Conservation (phyloP, 2,113 vertebrate species). For the Neolamprologus fasciatus region DNA sequence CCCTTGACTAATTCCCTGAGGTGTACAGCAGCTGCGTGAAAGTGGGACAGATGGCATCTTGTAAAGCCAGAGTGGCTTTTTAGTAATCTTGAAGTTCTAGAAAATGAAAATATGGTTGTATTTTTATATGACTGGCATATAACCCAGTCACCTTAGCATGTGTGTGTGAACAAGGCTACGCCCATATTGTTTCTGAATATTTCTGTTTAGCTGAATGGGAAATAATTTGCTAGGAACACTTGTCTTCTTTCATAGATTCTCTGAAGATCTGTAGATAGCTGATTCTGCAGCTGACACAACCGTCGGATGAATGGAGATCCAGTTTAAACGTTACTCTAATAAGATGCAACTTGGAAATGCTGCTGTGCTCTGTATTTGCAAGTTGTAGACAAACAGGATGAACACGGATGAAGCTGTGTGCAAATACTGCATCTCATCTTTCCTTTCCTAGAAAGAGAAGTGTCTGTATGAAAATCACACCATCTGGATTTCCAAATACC, state of each 20-base stretch:
- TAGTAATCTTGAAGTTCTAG: neutral
- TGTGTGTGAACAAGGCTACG: neutral
- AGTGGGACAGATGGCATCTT: neutral
- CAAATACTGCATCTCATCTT: neutral
- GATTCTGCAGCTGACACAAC: neutral
- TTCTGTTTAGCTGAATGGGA: neutral
- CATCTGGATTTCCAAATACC: neutral
- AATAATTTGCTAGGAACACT: neutral
- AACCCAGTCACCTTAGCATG: neutral
- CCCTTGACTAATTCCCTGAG: neutral
- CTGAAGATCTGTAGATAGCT: neutral
- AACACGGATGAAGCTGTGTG: neutral
- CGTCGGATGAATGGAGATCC: neutral
- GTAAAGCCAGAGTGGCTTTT: neutral
- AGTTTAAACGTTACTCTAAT: accelerated
- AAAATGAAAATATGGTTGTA: neutral
- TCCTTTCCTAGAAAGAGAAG: neutral
- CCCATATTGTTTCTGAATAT: neutral
- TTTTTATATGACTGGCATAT: neutral
- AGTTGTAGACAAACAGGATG: neutral
- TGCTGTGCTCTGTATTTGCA: neutral
- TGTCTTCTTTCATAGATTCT: neutral
- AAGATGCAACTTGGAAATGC: accelerated
- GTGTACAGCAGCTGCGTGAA: neutral
- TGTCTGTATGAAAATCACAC: neutral